Percentiles rank a stretch among this genome's conserved stretches.
Conservation (phyloP, 2,797 vertebrate genomes). For the Ficedula albicollis region DNA sequence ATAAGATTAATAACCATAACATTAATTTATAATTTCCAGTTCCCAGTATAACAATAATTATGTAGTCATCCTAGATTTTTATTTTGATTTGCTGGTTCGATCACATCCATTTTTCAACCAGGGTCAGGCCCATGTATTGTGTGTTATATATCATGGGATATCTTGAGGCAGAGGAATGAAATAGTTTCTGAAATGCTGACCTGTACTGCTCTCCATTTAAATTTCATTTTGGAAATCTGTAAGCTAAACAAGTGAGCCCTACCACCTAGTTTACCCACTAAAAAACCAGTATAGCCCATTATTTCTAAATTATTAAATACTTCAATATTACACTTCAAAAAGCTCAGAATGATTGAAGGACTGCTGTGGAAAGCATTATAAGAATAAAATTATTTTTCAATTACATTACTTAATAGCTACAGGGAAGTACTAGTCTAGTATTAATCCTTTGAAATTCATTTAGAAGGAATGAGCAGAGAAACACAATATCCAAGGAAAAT, state of each 20-base stretch:
- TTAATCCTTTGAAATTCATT: conserved; percentile 36
- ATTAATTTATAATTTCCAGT: conserved; percentile 20
- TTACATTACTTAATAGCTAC: conserved; percentile 8
- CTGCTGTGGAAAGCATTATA: not conserved
- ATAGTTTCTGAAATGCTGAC: not conserved
- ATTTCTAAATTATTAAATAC: not conserved
- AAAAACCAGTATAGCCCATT: not conserved
- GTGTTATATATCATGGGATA: not conserved
- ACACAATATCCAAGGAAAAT: not conserved
- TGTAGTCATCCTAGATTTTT: not conserved
- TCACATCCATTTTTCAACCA: not conserved
- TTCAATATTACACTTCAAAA: not conserved
- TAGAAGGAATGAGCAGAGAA: not conserved
- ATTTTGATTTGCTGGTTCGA: not conserved
- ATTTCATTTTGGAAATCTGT: not conserved
- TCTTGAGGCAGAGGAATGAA: not conserved
- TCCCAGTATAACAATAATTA: not conserved
- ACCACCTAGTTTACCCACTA: not conserved
- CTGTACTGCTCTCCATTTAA: not conserved
- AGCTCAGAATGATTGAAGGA: not conserved
- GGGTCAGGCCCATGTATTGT: not conserved
- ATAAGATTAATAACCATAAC: conserved; percentile 15
- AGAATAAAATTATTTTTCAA: conserved; percentile 8
- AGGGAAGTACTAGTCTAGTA: not conserved
- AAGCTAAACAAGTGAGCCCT: not conserved